Evolutionary conservation across 1,140 invertebrate genomes (phyloP), one percentile per base, ranked within the genome.

Genomic region (Sitophilus oryzae): DNA sequence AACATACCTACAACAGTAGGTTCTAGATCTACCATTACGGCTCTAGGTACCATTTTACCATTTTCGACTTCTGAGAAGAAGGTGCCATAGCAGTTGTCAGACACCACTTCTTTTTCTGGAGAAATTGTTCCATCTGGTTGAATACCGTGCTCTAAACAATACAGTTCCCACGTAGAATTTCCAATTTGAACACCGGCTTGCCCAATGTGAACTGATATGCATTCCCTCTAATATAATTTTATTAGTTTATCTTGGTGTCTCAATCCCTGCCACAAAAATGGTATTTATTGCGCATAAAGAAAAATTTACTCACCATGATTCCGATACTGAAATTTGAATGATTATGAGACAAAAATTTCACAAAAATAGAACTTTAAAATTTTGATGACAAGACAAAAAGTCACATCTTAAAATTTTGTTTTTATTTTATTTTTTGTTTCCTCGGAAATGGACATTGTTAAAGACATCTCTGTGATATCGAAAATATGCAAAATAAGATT

Each of bases 121-220:
- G 69, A 60, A 65, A 81, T 71, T 2, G 78, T 80, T 22, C 66
- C 88, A 71, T 89, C 84, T 1, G 82, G 81, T 56, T 82, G 76
- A 62, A 91, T 89, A 25, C 85, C 85, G 72, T 91, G 89, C 69
- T 91, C 89, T 35, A 91, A 71, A 69, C 89, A 91, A 73, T 89
- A 91, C 36, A 92, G 77, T 72, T 91, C 87, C 82, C 82, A 85
- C 61, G 80, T 82, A 15, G 85, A 82, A 73, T 87, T 88, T 40
- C 89, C 89, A 68, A 92, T 90, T 74, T 93, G 90, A 35, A 91
- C 86, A 41, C 89, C 89, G 18, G 89, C 89, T 74, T 93, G 89
- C 8, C 89, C 89, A 55, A 91, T 78, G 72, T 91, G 88, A 59
- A 91, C 75, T 51, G 83, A 87, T 54, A 91, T 85, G 71, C 85